Conservation (phyloP, 2,113 vertebrate genomes). For the Cyprinodon tularosa region DNA sequence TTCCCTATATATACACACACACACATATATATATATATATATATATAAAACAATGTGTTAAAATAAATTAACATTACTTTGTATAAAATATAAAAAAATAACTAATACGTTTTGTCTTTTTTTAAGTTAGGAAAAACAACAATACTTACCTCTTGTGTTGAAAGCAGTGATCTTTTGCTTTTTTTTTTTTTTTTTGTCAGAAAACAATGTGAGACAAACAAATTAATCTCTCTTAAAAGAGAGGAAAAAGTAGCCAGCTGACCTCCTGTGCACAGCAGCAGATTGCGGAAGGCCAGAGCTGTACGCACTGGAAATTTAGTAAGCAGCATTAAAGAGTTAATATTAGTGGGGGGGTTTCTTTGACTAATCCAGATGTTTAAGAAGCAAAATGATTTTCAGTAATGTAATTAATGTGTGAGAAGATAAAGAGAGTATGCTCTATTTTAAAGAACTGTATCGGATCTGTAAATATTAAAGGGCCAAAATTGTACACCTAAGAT, state of each 20-base stretch:
- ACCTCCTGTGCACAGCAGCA: not conserved
- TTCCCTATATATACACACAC: too few species aligned
- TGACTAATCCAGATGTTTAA: conserved; percentile 10
- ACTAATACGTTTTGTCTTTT: too few species aligned
- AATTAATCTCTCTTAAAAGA: not conserved
- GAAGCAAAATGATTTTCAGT: conserved; percentile 26
- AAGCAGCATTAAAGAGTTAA: conserved; percentile 3
- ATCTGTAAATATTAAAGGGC: conserved; percentile 56
- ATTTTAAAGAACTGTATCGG: conserved; percentile 55
- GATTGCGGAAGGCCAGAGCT: not conserved
- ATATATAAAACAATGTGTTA: too few species aligned
- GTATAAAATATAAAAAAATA: too few species aligned
- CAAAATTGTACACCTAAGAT: conserved; percentile 47
- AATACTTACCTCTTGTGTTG: not conserved
- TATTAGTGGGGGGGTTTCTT: not conserved
- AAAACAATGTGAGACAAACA: not conserved
- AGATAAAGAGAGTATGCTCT: conserved; percentile 28
- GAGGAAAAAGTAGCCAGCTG: not conserved
- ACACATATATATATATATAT: too few species aligned
- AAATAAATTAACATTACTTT: too few species aligned
- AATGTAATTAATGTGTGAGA: conserved; percentile 10
- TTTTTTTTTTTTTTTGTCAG: not conserved
- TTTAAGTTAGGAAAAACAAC: not conserved
- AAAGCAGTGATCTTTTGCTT: not conserved
- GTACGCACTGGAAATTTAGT: not conserved